Evolutionary conservation across 2,888 invertebrate genomes (phyloP).

Genomic region (Tachina fera): DNA sequence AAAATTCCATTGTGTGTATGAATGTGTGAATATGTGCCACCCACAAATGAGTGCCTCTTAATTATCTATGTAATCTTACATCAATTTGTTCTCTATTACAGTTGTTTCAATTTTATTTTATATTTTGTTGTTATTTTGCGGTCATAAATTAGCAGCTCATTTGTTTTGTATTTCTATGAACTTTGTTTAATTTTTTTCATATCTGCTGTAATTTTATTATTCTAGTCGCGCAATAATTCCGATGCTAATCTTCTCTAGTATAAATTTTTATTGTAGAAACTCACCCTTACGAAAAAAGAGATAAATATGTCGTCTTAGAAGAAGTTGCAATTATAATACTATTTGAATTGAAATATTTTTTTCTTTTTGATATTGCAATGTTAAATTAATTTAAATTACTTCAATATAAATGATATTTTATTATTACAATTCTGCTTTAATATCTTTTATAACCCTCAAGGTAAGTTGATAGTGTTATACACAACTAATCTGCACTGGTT

Average conservation of each 20-base stretch:
- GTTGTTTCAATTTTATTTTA: conserved; percentile 30
- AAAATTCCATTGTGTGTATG: conserved; percentile 28
- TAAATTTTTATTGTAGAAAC: neutral
- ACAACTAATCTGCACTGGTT: too few relatives aligned
- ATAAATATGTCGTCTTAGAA: neutral
- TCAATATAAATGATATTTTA: neutral
- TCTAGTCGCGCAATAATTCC: conserved; percentile 9
- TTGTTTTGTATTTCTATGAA: neutral
- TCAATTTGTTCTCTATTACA: conserved; percentile 51
- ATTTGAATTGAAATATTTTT: conserved; percentile 7
- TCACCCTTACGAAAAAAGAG: neutral
- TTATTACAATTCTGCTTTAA: neutral
- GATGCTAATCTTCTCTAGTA: neutral
- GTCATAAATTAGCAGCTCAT: conserved; percentile 16
- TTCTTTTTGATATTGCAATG: neutral
- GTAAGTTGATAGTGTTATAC: too few relatives aligned
- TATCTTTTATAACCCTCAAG: neutral
- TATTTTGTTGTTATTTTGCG: conserved; percentile 28
- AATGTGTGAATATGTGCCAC: neutral
- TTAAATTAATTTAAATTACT: neutral
- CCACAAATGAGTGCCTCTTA: conserved; percentile 12
- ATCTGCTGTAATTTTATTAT: conserved; percentile 1
- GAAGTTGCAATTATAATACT: conserved; percentile 4
- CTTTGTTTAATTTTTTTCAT: neutral
- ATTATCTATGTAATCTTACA: conserved; percentile 29